Evolutionary conservation across 1,140 invertebrate species (phyloP).

Genomic region (Drosophila sp.): DNA sequence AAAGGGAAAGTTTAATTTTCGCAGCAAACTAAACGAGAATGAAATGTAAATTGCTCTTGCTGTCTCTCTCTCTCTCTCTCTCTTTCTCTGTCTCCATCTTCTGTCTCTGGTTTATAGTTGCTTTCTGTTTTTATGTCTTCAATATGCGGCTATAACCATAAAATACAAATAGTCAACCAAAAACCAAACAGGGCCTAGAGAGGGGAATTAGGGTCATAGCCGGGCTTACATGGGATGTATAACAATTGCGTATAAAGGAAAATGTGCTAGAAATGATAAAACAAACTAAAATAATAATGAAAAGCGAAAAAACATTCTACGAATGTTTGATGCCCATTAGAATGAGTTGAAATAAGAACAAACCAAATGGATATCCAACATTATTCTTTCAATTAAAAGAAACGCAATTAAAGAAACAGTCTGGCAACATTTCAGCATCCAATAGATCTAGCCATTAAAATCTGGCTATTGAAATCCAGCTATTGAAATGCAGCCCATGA

Average conservation of each 20-base stretch:
- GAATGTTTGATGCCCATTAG: neutral
- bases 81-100: neutral
- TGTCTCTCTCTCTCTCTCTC: neutral
- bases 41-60: conserved; percentile 59
- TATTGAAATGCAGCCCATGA: no score
- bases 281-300: conserved; percentile 21
- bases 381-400: no score
- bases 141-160: conserved; percentile 56
- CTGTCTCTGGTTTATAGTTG: conserved; percentile 2
- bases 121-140: conserved; percentile 45
- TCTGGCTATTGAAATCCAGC: no score
- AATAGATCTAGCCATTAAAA: no score
- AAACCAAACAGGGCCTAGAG: conserved; percentile 1
- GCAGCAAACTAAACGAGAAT: conserved; percentile 48
- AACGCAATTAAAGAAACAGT: no score
- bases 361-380: no score
- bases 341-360: no score
- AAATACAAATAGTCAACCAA: conserved; percentile 49
- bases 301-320: neutral
- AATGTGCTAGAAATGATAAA: conserved; percentile 1
- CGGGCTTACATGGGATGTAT: conserved; percentile 25
- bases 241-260: neutral
- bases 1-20: conserved; percentile 34
- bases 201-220: no score
- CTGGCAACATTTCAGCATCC: no score